Percentiles rank a stretch among this genome's conserved stretches.
These are phyloP conservation scores for Drosophila tropicalis DNA, from an alignment of 1,140 invertebrate genomes.

Conservation along the genomic window DNA sequence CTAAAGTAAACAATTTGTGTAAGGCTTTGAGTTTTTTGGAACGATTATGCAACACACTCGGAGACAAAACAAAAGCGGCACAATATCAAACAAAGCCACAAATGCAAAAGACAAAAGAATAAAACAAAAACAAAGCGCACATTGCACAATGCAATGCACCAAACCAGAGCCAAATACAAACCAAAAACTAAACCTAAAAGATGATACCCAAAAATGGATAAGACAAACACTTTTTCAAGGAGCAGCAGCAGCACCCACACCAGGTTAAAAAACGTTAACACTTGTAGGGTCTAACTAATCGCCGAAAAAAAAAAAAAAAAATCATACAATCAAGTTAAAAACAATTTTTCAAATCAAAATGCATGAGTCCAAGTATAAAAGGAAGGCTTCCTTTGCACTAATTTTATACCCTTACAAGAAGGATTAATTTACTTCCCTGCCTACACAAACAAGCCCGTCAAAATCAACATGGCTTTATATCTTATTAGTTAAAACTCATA, in stretches of 20 bases:
- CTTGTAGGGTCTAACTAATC: slow-evolving; percentile 76
- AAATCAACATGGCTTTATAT: no score
- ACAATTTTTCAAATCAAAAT: slow-evolving; percentile 77
- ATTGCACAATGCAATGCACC: slow-evolving; percentile 66
- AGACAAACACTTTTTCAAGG: slow-evolving; percentile 44
- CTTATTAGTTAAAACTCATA: no score
- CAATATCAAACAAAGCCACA: slow-evolving; percentile 42
- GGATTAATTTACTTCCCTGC: not conserved
- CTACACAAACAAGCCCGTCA: no score
- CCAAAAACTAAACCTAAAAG: slow-evolving; percentile 53
- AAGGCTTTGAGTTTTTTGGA: not conserved
- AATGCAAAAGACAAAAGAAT: slow-evolving; percentile 22
- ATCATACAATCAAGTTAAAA: slow-evolving; percentile 66
- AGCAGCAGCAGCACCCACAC: slow-evolving; percentile 48
- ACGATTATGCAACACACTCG: slow-evolving; percentile 3
- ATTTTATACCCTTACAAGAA: slow-evolving; percentile 18
- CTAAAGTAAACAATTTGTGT: not conserved
- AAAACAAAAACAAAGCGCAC: slow-evolving; percentile 15
- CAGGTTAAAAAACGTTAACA: slow-evolving; percentile 63
- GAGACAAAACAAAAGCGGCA: slow-evolving; percentile 24
- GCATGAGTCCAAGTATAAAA: slow-evolving; percentile 68
- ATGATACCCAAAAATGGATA: slow-evolving; percentile 77
- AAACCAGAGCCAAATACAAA: slow-evolving; percentile 30
- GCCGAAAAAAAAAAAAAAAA: slow-evolving; percentile 56
- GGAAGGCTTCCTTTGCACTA: slow-evolving; percentile 47